Evolutionary conservation across 2,113 vertebrate genomes (phyloP).

Genomic region (Ophthalmolycus amberensis): DNA sequence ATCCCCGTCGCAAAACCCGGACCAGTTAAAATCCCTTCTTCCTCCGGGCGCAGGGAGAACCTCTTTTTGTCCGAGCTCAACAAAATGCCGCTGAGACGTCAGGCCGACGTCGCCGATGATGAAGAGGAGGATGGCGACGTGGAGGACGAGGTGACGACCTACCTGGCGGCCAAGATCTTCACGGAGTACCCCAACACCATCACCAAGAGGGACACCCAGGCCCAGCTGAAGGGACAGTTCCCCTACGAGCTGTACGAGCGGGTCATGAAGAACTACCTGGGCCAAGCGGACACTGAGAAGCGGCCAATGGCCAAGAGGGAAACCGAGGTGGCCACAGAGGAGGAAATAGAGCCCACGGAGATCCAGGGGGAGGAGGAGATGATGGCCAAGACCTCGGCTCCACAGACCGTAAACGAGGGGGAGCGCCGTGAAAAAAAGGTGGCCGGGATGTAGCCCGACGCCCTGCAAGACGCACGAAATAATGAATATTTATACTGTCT

Average conservation of each 20-base stretch:
- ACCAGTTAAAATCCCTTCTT: constrained; percentile 61
- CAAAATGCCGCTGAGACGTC: constrained; percentile 87
- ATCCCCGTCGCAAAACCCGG: constrained; percentile 67
- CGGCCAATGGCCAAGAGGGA: constrained; percentile 84
- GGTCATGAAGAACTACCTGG: constrained; percentile 88
- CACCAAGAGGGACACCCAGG: constrained; percentile 81
- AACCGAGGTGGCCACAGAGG: constrained; percentile 63
- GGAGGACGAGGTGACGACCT: constrained; percentile 92
- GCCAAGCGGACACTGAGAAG: constrained; percentile 82
- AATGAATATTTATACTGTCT: constrained; percentile 79
- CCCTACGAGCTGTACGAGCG: constrained; percentile 90
- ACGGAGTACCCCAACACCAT: constrained; percentile 91
- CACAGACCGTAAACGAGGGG: constrained; percentile 85
- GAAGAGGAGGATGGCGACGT: constrained; percentile 85
- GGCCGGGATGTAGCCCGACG: constrained; percentile 87
- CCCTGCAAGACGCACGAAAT: constrained; percentile 51
- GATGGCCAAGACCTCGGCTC: constrained; percentile 86
- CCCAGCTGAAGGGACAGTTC: constrained; percentile 82
- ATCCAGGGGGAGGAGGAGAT: constrained; percentile 76
- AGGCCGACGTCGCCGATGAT: constrained; percentile 49
- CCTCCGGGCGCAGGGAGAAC: constrained; percentile 85
- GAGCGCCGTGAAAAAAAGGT: constrained; percentile 87
- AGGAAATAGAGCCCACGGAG: constrained; percentile 58
- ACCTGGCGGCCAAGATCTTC: constrained; percentile 90
- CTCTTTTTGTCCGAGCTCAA: constrained; percentile 85